These are phyloP conservation scores for Boloria selene DNA, from an alignment of 2,888 invertebrate genomes.

Conservation along the genomic window DNA sequence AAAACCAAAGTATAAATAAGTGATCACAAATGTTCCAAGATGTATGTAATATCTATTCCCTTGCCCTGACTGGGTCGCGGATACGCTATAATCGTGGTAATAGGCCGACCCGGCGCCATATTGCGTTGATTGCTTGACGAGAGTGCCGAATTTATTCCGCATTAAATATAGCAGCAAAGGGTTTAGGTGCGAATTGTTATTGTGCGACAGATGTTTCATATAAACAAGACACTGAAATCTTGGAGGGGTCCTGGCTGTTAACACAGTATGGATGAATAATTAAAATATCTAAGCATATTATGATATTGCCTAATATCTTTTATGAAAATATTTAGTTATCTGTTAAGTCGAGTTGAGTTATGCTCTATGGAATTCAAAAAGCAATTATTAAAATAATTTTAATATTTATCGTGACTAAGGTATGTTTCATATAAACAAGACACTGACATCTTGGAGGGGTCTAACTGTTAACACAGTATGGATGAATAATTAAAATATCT, in stretches of 20 bases:
- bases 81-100: conserved; percentile 66
- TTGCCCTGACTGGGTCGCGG: conserved; percentile 57
- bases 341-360: too few relatives aligned
- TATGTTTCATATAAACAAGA: conserved; percentile 40
- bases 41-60: conserved; percentile 27
- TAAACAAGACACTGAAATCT: conserved; percentile 38
- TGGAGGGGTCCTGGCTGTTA: conserved; percentile 17
- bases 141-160: conserved; percentile 71
- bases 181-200: conserved; percentile 72
- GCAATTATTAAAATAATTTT: too few relatives aligned
- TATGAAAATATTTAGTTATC: too few relatives aligned
- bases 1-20: too few relatives aligned
- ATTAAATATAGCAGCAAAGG: conserved; percentile 68
- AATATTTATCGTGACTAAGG: too few relatives aligned
- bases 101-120: conserved; percentile 74
- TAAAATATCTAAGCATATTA: too few relatives aligned
- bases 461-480: not conserved
- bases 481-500: too few relatives aligned
- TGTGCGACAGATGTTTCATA: conserved; percentile 59
- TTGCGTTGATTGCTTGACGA: conserved; percentile 76
- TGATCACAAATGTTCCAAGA: conserved; percentile 4
- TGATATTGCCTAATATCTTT: too few relatives aligned
- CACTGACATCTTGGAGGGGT: conserved; percentile 33
- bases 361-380: too few relatives aligned
- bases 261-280: too few relatives aligned